A percentile compares a stretch with the other conserved stretches of the same genome.
Evolutionary conservation across 1,140 invertebrate genomes (phyloP).

Genomic region (Drosophila yakuba): DNA sequence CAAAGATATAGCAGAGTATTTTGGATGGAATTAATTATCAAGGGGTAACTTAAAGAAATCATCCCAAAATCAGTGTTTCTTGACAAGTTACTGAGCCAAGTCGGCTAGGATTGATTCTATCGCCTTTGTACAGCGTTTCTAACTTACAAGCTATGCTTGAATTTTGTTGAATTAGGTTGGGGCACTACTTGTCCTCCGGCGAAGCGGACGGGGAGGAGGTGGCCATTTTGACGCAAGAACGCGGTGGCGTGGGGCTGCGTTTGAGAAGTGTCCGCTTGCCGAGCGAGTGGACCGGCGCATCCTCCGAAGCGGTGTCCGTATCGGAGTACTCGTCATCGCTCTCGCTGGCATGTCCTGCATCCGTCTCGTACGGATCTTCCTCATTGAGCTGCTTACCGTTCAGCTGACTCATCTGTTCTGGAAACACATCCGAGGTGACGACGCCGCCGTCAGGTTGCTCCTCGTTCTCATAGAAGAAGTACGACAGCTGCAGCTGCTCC

Average conservation of each 20-base stretch:
- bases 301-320: constrained; percentile 30
- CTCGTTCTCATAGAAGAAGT: constrained; percentile 62
- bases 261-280: constrained; percentile 5
- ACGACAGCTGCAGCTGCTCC: constrained; percentile 52
- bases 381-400: constrained; percentile 2
- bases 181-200: constrained; percentile 32
- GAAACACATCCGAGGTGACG: no score
- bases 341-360: constrained; percentile 55
- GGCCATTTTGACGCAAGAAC: background rate
- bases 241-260: constrained; percentile 15
- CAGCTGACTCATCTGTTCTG: background rate
- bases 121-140: background rate
- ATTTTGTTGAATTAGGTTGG: background rate
- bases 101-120: no score
- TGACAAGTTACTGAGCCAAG: no score
- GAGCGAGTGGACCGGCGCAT: background rate
- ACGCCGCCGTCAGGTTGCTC: constrained; percentile 10
- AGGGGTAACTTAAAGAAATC: background rate
- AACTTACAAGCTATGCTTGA: background rate
- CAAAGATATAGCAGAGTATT: background rate
- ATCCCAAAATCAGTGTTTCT: background rate
- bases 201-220: constrained; percentile 9
- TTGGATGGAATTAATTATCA: background rate
- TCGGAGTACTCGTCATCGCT: constrained; percentile 71
- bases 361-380: constrained; percentile 55